phyloP scores from a whole-genome alignment of 2,888 invertebrate genomes.

The Harpalus rufipes region DNA sequence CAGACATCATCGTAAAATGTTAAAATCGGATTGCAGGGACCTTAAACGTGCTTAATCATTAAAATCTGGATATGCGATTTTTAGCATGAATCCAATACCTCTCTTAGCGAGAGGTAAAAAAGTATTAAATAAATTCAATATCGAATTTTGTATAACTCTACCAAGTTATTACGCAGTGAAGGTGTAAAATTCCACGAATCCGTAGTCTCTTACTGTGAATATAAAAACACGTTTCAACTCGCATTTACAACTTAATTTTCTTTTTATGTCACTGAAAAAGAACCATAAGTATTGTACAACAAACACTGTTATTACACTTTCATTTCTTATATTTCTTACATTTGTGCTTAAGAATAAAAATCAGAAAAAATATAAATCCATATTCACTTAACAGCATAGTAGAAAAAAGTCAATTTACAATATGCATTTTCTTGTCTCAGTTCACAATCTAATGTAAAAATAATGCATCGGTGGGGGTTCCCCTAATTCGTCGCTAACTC shows the following conservation, averaged over 20 bases:
- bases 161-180: no score
- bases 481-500: background rate
- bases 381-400: slow-evolving; percentile 22
- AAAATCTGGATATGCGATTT: no score
- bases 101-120: no score
- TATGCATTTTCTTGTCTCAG: slow-evolving; percentile 48
- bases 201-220: background rate
- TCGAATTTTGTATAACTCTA: no score
- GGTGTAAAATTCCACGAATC: background rate
- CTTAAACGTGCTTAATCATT: no score
- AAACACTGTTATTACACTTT: background rate
- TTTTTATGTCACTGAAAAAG: background rate
- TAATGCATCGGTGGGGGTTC: slow-evolving; percentile 23
- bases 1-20: no score
- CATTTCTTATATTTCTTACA: background rate
- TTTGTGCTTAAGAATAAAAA: background rate
- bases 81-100: no score
- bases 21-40: no score
- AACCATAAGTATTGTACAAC: background rate
- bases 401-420: slow-evolving; percentile 20
- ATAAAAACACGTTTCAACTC: background rate
- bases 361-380: slow-evolving; percentile 18
- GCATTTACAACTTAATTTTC: background rate
- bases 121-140: no score
- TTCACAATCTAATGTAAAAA: slow-evolving; percentile 61